phyloP scores from a whole-genome alignment of 2,888 invertebrate species.

The Conus canariensis region DNA sequence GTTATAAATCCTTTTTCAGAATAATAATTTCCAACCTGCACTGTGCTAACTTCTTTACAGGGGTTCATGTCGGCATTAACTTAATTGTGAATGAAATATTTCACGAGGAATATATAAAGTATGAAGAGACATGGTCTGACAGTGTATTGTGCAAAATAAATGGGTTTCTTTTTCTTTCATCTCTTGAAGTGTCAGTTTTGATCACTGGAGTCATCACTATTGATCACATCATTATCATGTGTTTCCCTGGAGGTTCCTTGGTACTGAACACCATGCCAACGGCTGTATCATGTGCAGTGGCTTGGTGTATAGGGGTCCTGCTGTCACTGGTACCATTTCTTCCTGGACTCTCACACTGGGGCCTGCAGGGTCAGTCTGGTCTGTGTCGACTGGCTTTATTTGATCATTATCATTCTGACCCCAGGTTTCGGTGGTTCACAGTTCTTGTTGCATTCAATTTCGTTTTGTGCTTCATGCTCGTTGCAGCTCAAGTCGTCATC shows the following conservation, averaged over 20 bases:
- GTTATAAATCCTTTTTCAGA: slow-evolving; percentile 25
- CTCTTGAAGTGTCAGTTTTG: slow-evolving; percentile 37
- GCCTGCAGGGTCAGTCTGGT: slow-evolving; percentile 45
- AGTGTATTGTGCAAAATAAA: slow-evolving; percentile 36
- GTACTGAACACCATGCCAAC: slow-evolving; percentile 41
- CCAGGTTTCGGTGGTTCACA: slow-evolving; percentile 38
- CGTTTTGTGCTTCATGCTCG: slow-evolving; percentile 42
- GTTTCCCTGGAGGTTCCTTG: slow-evolving; percentile 33
- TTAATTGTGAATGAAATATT: slow-evolving; percentile 39
- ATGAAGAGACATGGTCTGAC: slow-evolving; percentile 32
- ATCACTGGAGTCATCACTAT: slow-evolving; percentile 41
- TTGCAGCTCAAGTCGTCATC: slow-evolving; percentile 39
- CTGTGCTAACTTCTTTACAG: slow-evolving; percentile 41
- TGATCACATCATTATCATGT: slow-evolving; percentile 42
- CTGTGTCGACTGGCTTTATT: slow-evolving; percentile 43
- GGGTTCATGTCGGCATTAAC: slow-evolving; percentile 36
- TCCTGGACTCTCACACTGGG: slow-evolving; percentile 40
- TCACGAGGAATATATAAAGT: slow-evolving; percentile 24
- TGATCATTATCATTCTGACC: background rate
- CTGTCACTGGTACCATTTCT: slow-evolving; percentile 43
- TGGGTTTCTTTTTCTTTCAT: slow-evolving; percentile 38
- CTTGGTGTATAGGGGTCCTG: slow-evolving; percentile 28
- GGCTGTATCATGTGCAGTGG: slow-evolving; percentile 15
- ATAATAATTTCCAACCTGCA: slow-evolving; percentile 38
- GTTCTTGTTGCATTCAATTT: slow-evolving; percentile 46